phyloP scores from a whole-genome alignment of 2,113 vertebrate species.

The Vulpes lagopus region DNA sequence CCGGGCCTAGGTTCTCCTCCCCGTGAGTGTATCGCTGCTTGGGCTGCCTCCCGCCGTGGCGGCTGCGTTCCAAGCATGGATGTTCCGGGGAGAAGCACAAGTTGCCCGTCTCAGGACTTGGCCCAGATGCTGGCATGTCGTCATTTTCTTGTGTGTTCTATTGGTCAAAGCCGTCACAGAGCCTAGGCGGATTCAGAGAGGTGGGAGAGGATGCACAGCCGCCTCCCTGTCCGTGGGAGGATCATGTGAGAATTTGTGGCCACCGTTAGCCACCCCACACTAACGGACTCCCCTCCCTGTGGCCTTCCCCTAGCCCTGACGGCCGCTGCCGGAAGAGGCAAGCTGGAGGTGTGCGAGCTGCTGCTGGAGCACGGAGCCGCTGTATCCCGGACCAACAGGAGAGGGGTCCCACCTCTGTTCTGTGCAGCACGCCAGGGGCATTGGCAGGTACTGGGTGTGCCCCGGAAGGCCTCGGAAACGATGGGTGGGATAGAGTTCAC shows the following conservation, averaged over 20 bases:
- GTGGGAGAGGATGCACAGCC: rapidly evolving
- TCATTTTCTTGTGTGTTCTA: not conserved
- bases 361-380: slow-evolving; percentile 91
- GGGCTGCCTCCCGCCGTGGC: not conserved
- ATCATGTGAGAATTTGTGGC: not conserved
- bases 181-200: not conserved
- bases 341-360: slow-evolving; percentile 93
- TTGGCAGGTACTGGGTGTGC: slow-evolving; percentile 92
- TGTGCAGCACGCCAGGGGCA: slow-evolving; percentile 97
- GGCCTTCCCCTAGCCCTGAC: slow-evolving; percentile 91
- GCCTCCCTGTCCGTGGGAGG: not conserved
- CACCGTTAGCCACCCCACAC: rapidly evolving
- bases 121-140: not conserved
- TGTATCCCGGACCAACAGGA: slow-evolving; percentile 92
- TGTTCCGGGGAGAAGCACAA: rapidly evolving
- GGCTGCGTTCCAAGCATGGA: not conserved
- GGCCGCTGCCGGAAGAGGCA: slow-evolving; percentile 95
- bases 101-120: not conserved
- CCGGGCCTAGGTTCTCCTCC: not conserved
- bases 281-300: not conserved
- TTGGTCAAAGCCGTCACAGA: not conserved
- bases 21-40: not conserved
- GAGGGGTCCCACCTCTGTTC: slow-evolving; percentile 92
- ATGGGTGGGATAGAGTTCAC: not conserved
- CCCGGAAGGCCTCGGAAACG: not conserved